Base-by-base conservation (phyloP, 2,113 vertebrate species). In the Tichodroma muraria region DNA sequence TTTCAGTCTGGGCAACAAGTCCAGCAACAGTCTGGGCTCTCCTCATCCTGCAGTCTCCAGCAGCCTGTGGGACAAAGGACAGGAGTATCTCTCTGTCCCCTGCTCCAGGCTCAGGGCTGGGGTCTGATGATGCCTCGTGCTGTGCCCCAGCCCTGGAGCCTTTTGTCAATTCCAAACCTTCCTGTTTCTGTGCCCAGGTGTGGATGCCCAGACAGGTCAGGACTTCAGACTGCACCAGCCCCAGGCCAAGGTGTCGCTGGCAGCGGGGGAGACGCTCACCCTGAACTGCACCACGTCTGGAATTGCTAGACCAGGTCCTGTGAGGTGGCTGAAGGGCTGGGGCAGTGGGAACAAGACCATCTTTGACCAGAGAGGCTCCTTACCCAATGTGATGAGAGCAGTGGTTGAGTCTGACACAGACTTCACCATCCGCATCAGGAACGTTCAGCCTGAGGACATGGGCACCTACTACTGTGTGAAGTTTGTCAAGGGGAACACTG, bases 401-500 rank as follows among this genome's bases (percentile, higher is more conserved):
- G 11, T 4, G 9, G 0, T 0, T 4, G 2, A 0, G 1, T 96
- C 96, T 5, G 0, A 57, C 66, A 44, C 21, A 0, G 83, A 95
- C 31, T 96, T 91, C 83, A 90, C 35, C 92, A 94, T 96, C 86
- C 14, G 0, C 80, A 91, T 97, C 1, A 42, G 3, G 4, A 52
- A 96, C 0, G 3, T 40, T 37, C 57, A 3, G 8, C 81, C 16
- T 1, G 49, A 86, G 61, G 97, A 97, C 5, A 13, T 6, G 0
- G 95, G 95, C 68, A 94, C 30, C 57, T 97, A 97, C 33, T 91
- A 80, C 88, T 97, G 96, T 0, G 80, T 94, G 53, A 97, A 94
- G 88, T 86, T 61, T 19, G 0, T 0, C 1, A 92, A 0, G 24
- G 0, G 0, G 0, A 0, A 6, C 4, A 0, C 0, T 1, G 3